Conservation (phyloP, 2,113 vertebrate genomes). For the Prunella fulvescens region DNA sequence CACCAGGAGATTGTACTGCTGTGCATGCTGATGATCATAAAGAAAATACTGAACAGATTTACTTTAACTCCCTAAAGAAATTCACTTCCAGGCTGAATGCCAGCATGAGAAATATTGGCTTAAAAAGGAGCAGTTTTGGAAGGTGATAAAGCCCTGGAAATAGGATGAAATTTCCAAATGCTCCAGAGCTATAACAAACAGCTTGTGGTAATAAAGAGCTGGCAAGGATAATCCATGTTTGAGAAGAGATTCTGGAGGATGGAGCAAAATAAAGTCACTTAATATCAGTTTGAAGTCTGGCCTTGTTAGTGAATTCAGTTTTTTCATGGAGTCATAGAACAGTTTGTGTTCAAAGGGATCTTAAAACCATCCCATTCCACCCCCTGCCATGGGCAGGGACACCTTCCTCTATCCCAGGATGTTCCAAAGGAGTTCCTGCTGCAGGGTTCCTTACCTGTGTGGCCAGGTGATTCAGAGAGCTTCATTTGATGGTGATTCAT, state of each 20-base stretch:
- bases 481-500: not conserved
- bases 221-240: not conserved
- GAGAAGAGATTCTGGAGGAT: not conserved
- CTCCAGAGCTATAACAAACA: not conserved
- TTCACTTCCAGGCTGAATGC: conserved; percentile 5
- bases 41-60: not conserved
- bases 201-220: not conserved
- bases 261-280: not conserved
- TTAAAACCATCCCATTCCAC: not conserved
- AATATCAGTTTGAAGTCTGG: not conserved
- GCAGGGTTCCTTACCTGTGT: not conserved
- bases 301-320: not conserved
- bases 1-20: not conserved
- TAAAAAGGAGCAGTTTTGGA: conserved; percentile 13
- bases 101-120: not conserved
- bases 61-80: not conserved
- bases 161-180: not conserved
- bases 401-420: not conserved
- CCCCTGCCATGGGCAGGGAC: not conserved
- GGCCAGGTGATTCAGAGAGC: not conserved
- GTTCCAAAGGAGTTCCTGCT: not conserved
- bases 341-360: not conserved
- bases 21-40: not conserved
- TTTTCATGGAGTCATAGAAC: not conserved
- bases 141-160: conserved; percentile 3